Evolutionary conservation across 2,113 vertebrate species (phyloP).

Genomic region (Nymphicus hollandicus): DNA sequence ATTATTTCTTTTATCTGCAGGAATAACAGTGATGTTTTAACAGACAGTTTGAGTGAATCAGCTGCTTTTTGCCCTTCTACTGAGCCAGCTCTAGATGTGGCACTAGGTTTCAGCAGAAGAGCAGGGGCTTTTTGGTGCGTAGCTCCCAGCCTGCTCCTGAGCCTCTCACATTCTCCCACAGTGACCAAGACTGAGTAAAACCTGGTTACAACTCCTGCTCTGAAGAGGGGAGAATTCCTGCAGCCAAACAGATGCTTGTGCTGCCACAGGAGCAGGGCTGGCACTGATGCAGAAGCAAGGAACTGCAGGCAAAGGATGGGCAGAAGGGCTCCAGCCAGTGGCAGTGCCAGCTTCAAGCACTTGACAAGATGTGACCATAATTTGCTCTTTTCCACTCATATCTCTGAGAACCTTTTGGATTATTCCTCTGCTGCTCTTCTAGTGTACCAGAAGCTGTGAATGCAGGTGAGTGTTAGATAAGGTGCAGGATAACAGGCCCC

Average conservation of each 20-base stretch:
- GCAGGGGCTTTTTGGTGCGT: not conserved
- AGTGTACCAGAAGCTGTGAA: not conserved
- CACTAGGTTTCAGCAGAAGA: not conserved
- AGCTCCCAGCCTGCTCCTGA: not conserved
- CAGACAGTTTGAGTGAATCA: not conserved
- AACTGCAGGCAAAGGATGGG: not conserved
- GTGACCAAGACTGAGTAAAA: not conserved
- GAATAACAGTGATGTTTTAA: not conserved
- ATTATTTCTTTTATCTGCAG: not conserved
- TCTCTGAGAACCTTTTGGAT: not conserved
- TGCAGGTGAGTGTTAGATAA: not conserved
- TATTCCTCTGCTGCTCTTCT: not conserved
- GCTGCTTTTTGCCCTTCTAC: not conserved
- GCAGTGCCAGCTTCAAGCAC: not conserved
- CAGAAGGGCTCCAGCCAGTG: not conserved
- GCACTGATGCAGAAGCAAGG: fast-evolving
- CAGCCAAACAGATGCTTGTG: not conserved
- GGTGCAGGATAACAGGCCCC: not conserved
- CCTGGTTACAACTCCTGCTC: not conserved
- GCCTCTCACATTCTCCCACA: fast-evolving
- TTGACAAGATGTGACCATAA: not conserved
- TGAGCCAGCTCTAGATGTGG: not conserved
- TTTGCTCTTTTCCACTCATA: not conserved
- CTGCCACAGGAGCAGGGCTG: not conserved
- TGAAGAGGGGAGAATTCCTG: not conserved